phyloP scores from a whole-genome alignment of 2,797 vertebrate genomes.

The Coluber constrictor region DNA sequence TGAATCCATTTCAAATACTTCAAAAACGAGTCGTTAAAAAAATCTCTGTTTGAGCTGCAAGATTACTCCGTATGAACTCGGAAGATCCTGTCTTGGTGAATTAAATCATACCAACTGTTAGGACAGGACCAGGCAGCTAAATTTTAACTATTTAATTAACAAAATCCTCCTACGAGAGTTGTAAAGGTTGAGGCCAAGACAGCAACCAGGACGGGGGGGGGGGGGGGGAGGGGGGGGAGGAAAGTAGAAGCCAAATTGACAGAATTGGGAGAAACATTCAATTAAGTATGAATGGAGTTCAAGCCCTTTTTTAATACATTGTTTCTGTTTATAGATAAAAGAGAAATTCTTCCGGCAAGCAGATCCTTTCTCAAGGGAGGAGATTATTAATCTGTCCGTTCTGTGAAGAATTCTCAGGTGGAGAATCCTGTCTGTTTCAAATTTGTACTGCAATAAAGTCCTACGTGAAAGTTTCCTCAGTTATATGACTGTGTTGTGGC shows the following conservation, averaged over 20 bases:
- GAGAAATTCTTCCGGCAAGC: conserved; percentile 48
- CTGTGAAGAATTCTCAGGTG: conserved; percentile 65
- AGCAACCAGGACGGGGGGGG: background rate
- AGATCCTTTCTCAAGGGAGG: conserved; percentile 59
- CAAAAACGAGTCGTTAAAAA: background rate
- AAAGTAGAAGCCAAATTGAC: background rate
- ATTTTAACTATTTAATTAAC: background rate
- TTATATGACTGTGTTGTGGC: background rate
- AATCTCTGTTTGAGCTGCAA: background rate
- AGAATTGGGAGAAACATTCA: background rate
- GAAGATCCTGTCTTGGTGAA: background rate
- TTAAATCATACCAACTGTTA: background rate
- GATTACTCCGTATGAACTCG: background rate
- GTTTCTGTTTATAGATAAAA: conserved; percentile 82
- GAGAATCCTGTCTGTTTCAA: conserved; percentile 84
- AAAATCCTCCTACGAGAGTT: background rate
- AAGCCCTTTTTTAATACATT: background rate
- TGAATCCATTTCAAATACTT: background rate
- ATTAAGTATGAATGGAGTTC: background rate
- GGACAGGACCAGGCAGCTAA: background rate
- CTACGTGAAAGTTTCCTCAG: conserved; percentile 51
- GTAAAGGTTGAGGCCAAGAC: background rate
- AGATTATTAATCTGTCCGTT: conserved; percentile 62
- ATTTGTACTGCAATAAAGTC: conserved; percentile 84
- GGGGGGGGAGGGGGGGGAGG: too few species aligned